Base-by-base conservation (phyloP, 2,797 vertebrate genomes). In the Galagoides demidoff region DNA sequence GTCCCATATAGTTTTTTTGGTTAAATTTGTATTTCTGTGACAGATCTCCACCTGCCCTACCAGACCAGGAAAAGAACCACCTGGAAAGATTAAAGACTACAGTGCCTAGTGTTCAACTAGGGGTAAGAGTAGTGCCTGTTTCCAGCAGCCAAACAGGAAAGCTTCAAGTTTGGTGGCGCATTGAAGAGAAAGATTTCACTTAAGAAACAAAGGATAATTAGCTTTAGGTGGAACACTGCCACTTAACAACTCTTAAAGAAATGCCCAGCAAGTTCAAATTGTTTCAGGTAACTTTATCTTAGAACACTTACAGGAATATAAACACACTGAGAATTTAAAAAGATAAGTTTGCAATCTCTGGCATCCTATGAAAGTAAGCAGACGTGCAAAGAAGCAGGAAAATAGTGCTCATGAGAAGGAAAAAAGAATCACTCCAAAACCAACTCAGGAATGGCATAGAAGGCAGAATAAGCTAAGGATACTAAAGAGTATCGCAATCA, bases 401-500 rank as follows among this genome's bases (percentile, higher is more conserved):
- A 86, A 66, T 5, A 49, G 22, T 16, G n/a, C 4, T 0, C 16
- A n/a, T 64, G 73, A 79, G 59, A 78, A 71, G n/a, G 20, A 88
- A 25, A 20, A 66, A 84, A 31, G 84, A 89, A 85, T 39, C 20
- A 13, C 2, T 68, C 39, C 27, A 10, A 82, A 95, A 74, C 17
- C 66, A 89, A 90, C 29, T 71, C 14, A 45, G 23, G 22, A 83
- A 9, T 70, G 55, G 55, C 20, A 70, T 1, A 86, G 25, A 39
- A 55, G 34, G 52, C 61, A 34, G 23, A 77, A 82, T 39, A 43
- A 39, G 8, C 19, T 9, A 70, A 43, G 13, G 10, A 61, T 68
- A 81, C 57, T 73, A 90, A 90, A 85, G n/a, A 39, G 39, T 52
- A 45, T 61, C 57, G 25, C n/a, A 52, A 70, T 76, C 49, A 13